Base-by-base conservation (phyloP, 2,113 vertebrate genomes). In the Odontophorus gujanensis region DNA sequence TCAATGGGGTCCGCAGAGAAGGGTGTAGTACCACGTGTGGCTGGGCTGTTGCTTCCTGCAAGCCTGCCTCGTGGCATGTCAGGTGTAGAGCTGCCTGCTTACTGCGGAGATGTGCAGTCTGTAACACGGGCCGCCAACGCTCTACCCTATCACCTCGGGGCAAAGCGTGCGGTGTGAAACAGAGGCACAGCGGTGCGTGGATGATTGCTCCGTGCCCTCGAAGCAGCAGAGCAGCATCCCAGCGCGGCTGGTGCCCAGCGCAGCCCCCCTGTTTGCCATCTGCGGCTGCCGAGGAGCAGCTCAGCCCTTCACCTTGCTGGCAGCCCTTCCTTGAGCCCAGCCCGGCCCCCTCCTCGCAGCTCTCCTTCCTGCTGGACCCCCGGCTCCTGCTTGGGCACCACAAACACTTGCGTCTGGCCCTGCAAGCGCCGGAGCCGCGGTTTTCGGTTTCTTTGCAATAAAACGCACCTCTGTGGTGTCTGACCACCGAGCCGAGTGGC, bases 381-480 rank as follows among this genome's bases (percentile, higher is more conserved):
- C 0, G 4, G 47, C 51, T 53, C 24, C 48, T 74, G 16, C 51
- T 53, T 28, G 51, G 51, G 26, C 51, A 30, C 8, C 69, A n/a
- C 50, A 81, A 89, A 84, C 81, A 59, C 77, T 89, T 1, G 18
- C 4, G 26, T 88, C 58, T 75, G 58, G 34, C 89, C 87, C 81
- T 81, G 93, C 61, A 43, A 90, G 78, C 8, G 6, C 25, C 71
- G 53, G 83, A 87, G 90, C 50, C 85, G 74, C 91, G 89, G 51
- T 90, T 93, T 94, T 86, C 40, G 86, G 92, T 96, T 95, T 82
- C 90, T 93, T 96, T 91, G 93, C 95, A 96, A 91, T 94, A 97
- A 96, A 95, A 93, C 0, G 4, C 89, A 91, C 87, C 90, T 93
- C 28, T 30, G 30, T 47, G 76, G 89, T 95, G 91, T 79, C 43